phyloP scores from a whole-genome alignment of 2,888 invertebrate genomes.

The Chironomus tentans region DNA sequence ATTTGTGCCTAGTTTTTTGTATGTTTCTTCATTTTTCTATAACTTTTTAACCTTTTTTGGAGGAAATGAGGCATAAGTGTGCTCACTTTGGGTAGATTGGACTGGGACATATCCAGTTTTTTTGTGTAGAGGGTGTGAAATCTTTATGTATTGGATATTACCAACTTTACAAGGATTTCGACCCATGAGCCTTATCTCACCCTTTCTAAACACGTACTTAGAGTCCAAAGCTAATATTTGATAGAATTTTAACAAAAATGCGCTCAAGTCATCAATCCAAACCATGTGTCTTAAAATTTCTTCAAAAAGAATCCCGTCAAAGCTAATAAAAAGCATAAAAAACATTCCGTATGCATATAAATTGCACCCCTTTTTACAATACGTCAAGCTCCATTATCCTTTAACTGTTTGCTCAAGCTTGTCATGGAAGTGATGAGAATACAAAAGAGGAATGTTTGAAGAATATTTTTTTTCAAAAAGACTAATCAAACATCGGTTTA shows the following conservation, averaged over 20 bases:
- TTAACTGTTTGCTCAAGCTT: constrained; percentile 10
- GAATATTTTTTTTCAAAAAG: not conserved
- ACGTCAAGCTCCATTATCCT: not conserved
- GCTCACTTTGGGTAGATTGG: too few relatives aligned
- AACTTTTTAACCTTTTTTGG: not conserved
- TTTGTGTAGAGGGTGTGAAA: too few relatives aligned
- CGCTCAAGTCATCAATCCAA: too few relatives aligned
- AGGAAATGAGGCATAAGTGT: too few relatives aligned
- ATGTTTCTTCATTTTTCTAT: not conserved
- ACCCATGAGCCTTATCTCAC: too few relatives aligned
- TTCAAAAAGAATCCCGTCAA: not conserved
- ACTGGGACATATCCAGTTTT: too few relatives aligned
- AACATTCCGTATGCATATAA: not conserved
- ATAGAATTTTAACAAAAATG: too few relatives aligned
- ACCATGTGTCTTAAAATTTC: not conserved
- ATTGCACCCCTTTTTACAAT: constrained; percentile 4
- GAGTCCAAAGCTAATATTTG: too few relatives aligned
- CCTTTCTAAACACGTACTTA: too few relatives aligned
- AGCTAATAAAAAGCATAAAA: not conserved
- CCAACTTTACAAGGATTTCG: too few relatives aligned
- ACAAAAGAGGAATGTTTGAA: not conserved
- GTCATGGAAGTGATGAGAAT: not conserved
- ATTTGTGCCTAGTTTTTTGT: not conserved
- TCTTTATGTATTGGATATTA: too few relatives aligned
- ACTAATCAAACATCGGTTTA: not conserved